Percentiles rank a stretch among this genome's conserved stretches.
Conservation (phyloP, 1,140 invertebrate genomes). For the Ruditapes philippinarum region DNA sequence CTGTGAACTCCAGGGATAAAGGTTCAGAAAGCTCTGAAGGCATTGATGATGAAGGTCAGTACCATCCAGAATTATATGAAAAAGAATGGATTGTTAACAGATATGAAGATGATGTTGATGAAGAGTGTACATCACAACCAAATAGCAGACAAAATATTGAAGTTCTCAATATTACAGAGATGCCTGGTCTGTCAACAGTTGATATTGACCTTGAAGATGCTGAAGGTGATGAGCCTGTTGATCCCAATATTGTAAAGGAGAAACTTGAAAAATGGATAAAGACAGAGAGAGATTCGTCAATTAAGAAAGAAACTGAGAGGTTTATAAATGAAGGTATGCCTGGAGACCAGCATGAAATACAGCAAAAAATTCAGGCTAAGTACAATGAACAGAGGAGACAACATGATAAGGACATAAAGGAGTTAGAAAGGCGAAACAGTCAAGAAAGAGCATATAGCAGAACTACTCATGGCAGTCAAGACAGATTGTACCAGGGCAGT, state of each 20-base stretch:
- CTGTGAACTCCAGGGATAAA: background rate
- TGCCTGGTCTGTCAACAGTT: background rate
- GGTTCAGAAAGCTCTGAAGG: background rate
- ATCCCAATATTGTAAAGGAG: background rate
- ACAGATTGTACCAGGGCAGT: background rate
- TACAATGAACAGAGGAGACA: background rate
- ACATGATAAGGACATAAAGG: background rate
- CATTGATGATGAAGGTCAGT: background rate
- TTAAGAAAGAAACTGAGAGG: slow-evolving; percentile 9
- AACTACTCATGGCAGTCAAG: background rate
- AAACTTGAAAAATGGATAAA: slow-evolving; percentile 27
- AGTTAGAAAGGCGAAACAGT: background rate
- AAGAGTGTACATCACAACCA: no score
- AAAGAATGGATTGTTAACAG: no score
- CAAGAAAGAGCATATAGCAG: background rate
- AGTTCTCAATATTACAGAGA: background rate
- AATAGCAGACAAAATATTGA: slow-evolving; percentile 34
- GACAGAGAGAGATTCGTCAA: background rate
- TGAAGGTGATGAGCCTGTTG: background rate
- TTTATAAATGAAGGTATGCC: slow-evolving; percentile 20
- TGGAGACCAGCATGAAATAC: background rate
- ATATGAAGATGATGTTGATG: no score
- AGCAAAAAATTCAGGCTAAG: background rate
- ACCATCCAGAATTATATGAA: background rate
- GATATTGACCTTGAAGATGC: slow-evolving; percentile 15